Evolutionary conservation across 2,113 vertebrate genomes (phyloP).

Genomic region (Peucedramus taeniatus): DNA sequence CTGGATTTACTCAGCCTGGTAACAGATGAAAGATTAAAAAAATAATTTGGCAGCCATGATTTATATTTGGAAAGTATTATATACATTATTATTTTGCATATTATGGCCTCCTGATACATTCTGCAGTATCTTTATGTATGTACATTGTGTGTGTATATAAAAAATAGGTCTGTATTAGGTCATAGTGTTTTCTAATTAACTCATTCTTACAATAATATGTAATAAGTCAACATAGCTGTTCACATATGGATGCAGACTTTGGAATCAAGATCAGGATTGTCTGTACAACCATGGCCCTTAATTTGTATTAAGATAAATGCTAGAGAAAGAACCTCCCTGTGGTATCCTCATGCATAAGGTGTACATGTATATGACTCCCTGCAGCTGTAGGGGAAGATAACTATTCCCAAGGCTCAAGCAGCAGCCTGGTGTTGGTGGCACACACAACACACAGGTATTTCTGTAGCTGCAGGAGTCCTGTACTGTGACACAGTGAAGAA

Average conservation of each 20-base stretch:
- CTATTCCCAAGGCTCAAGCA: not conserved
- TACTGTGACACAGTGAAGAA: not conserved
- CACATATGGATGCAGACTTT: not conserved
- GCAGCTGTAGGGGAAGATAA: not conserved
- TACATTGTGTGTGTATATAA: not conserved
- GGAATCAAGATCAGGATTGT: not conserved
- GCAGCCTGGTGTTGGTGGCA: not conserved
- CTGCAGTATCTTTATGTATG: not conserved
- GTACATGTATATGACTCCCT: too few species aligned
- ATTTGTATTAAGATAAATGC: not conserved
- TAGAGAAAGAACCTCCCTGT: not conserved
- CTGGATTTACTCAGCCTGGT: not conserved
- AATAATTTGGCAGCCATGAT: not conserved
- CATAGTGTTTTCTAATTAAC: not conserved
- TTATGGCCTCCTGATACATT: not conserved
- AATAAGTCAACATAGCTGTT: not conserved
- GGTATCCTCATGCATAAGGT: not conserved
- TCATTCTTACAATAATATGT: not conserved
- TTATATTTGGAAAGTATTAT: not conserved
- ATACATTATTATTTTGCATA: not conserved
- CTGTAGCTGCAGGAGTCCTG: not conserved
- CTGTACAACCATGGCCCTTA: not conserved
- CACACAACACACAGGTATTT: rapidly evolving
- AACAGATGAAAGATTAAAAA: not conserved
- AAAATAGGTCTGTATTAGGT: not conserved